Percentiles rank a stretch among this genome's conserved stretches.
Evolutionary conservation across 2,113 vertebrate species (phyloP).

Genomic region (Thamnophis sirtalis): DNA sequence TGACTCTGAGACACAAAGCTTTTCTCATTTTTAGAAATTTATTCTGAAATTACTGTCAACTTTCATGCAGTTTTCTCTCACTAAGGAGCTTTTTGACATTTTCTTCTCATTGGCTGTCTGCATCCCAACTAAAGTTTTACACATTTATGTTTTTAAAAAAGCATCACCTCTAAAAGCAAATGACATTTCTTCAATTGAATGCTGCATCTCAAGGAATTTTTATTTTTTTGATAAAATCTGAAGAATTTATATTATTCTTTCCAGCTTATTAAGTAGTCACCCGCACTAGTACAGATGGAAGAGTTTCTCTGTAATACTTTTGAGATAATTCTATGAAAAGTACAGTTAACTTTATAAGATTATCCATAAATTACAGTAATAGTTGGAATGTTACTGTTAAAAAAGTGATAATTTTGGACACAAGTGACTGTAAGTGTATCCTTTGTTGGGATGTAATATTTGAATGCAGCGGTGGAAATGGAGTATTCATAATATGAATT

Average conservation of each 20-base stretch:
- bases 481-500: background rate
- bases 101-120: slow-evolving; percentile 58
- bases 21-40: slow-evolving; percentile 41
- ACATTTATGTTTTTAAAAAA: slow-evolving; percentile 57
- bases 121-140: slow-evolving; percentile 42
- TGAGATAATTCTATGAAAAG: background rate
- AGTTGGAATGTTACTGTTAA: slow-evolving; percentile 7
- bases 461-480: background rate
- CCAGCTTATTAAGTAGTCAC: slow-evolving; percentile 32
- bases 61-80: slow-evolving; percentile 50
- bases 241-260: slow-evolving; percentile 49
- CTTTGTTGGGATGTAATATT: background rate
- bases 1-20: slow-evolving; percentile 48
- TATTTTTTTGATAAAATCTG: slow-evolving; percentile 52
- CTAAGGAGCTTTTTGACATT: slow-evolving; percentile 55
- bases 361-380: background rate
- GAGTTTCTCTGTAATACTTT: background rate
- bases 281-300: slow-evolving; percentile 1
- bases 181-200: slow-evolving; percentile 53
- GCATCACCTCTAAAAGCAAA: slow-evolving; percentile 53
- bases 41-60: slow-evolving; percentile 59
- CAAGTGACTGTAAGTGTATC: background rate
- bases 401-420: background rate
- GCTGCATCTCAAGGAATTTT: slow-evolving; percentile 50
- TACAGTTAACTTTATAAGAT: background rate